Percentiles rank a stretch among this genome's conserved stretches.
These are phyloP conservation scores for Poeciliopsis gracilis DNA, from an alignment of 2,797 vertebrate species.

Conservation along the genomic window DNA sequence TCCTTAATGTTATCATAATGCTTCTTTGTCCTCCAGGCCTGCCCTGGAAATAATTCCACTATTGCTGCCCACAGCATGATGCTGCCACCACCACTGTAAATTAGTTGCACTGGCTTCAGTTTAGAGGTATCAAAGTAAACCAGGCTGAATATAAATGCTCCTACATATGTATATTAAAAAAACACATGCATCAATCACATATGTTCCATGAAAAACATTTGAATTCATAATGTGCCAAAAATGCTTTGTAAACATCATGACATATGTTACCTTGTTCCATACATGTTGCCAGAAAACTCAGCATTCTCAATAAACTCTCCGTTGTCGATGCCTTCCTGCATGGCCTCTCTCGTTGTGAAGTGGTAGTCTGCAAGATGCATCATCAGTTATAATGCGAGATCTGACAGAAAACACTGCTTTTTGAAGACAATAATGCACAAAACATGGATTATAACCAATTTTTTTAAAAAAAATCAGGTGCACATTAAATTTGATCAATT, in stretches of 20 bases:
- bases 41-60: neutral
- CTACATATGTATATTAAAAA: neutral
- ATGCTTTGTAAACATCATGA: neutral
- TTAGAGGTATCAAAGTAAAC: neutral
- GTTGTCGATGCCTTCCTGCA: constrained; percentile 87
- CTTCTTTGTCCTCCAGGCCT: neutral
- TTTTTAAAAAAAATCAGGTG: neutral
- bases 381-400: constrained; percentile 8
- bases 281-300: constrained; percentile 94
- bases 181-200: neutral
- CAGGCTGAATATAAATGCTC: neutral
- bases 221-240: neutral
- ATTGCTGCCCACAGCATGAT: neutral
- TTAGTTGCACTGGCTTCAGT: neutral
- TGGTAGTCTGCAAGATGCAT: constrained; percentile 87
- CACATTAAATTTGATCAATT: neutral
- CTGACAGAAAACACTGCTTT: neutral
- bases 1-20: neutral
- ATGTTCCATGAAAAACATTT: neutral
- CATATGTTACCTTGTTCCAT: constrained; percentile 90
- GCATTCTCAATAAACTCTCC: constrained; percentile 93
- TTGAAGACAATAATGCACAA: neutral
- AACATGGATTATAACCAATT: neutral
- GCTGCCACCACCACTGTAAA: neutral
- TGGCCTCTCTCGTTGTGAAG: constrained; percentile 89